phyloP scores from a whole-genome alignment of 2,888 invertebrate species.

The Cantharis flavilabris region DNA sequence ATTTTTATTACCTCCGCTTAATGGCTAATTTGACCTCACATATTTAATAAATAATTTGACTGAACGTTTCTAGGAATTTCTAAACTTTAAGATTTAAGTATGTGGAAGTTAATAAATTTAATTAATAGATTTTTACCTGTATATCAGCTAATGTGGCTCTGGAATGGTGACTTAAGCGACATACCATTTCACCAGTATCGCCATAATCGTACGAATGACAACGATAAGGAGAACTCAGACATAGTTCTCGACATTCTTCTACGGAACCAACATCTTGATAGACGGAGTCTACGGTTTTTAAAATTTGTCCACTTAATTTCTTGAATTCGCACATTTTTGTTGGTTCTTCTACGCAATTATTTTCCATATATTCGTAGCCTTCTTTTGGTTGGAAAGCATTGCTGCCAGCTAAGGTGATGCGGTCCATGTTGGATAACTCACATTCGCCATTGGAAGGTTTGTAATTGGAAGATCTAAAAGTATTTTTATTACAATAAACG shows the following conservation, averaged over 20 bases:
- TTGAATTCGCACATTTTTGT: constrained; percentile 93
- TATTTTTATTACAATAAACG: neutral
- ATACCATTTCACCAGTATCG: constrained; percentile 91
- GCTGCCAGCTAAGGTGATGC: constrained; percentile 84
- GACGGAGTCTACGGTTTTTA: constrained; percentile 93
- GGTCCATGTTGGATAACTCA: constrained; percentile 89
- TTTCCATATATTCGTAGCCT: constrained; percentile 82
- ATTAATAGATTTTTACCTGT: constrained; percentile 62
- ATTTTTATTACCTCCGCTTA: neutral
- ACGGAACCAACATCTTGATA: constrained; percentile 86
- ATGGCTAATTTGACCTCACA: neutral
- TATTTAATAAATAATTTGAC: neutral
- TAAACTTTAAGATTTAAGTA: neutral
- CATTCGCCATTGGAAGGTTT: constrained; percentile 84
- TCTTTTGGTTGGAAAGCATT: constrained; percentile 66
- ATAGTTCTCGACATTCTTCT: constrained; percentile 87
- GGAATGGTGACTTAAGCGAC: constrained; percentile 89
- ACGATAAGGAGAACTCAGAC: constrained; percentile 86
- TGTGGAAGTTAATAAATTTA: neutral
- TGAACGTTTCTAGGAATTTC: neutral
- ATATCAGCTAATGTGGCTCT: constrained; percentile 87
- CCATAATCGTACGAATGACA: constrained; percentile 95
- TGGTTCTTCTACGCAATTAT: constrained; percentile 93
- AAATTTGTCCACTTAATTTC: constrained; percentile 80
- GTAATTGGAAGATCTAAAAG: constrained; percentile 86